A percentile compares a stretch with the other conserved stretches of the same genome.
Evolutionary conservation across 2,888 invertebrate species (phyloP).

Genomic region (Schrankia costaestrigalis): DNA sequence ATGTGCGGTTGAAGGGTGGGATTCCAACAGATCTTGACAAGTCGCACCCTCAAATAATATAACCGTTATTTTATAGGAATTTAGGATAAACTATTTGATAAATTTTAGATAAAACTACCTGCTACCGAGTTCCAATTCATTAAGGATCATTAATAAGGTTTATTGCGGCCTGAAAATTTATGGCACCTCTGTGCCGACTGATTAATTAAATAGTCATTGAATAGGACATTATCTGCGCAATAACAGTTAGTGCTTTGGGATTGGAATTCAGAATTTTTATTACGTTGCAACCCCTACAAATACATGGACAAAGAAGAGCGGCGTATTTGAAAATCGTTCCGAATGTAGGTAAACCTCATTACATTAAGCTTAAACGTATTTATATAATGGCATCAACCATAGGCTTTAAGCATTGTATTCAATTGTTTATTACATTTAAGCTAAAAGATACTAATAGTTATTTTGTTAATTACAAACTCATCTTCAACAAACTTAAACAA

Average conservation of each 20-base stretch:
- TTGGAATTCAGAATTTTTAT: conserved; percentile 39
- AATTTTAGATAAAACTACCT: conserved; percentile 65
- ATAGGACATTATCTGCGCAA: conserved; percentile 47
- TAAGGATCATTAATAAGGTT: conserved; percentile 68
- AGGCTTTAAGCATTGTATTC: too few species aligned
- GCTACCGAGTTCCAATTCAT: conserved; percentile 73
- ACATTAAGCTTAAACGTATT: too few species aligned
- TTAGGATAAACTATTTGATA: conserved; percentile 40
- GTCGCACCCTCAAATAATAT: conserved; percentile 40
- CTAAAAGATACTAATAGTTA: too few species aligned
- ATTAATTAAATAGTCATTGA: conserved; percentile 69
- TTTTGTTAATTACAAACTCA: too few species aligned
- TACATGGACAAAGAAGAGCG: conserved; percentile 23
- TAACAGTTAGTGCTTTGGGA: conserved; percentile 33
- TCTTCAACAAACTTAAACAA: not conserved
- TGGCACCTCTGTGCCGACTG: conserved; percentile 45
- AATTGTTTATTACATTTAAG: too few species aligned
- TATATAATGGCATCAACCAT: too few species aligned
- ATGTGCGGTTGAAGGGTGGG: conserved; percentile 52
- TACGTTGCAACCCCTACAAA: conserved; percentile 23
- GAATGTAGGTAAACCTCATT: too few species aligned
- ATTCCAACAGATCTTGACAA: conserved; percentile 36
- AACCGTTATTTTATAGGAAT: conserved; percentile 62
- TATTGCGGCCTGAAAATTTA: conserved; percentile 65
- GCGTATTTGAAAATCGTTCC: conserved; percentile 19